Base-by-base conservation (phyloP, 2,113 vertebrate species). In the Ictalurus furcatus region DNA sequence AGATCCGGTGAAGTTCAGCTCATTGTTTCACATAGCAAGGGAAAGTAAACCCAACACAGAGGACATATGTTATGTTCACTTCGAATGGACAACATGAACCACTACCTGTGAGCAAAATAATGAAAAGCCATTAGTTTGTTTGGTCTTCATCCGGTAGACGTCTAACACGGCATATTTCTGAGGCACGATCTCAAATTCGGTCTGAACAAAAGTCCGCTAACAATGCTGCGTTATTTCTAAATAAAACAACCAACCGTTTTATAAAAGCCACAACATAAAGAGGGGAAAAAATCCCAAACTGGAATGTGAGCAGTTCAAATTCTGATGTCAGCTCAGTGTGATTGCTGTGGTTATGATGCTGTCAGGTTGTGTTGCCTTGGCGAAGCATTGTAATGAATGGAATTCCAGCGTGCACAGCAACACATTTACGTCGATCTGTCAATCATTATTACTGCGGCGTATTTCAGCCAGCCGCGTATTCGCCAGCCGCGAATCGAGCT, bases 11-110 rank as follows among this genome's bases (percentile, higher is more conserved):
- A 92, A 73, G 79, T 83, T 52, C 71, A 89, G 91, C 91, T 93
- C 91, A 92, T 73, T 87, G 92, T 94, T 92, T 83, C 89, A 92
- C 93, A 93, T 85, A 89, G 90, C 90, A 85, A 91, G 91, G 92
- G 91, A 89, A 93, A 89, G 86, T 92, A 89, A 89, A 89, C 69
- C 91, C 48, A 80, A 13, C 19, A 25, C 58, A 12, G 59, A 90
- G 88, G 85, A 90, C 91, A 87, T 90, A 89, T 88, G 85, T 88
- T 88, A 59, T 78, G 80, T 84, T 90, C 85, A n/a, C 56, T 85
- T 91, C 56, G 88, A 90, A 89, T 89, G 11, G 79, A 90, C 89
- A 85, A 89, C 86, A 87, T 91, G 92, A 89, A 91, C 88, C 90
- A 54, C 67, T 90, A n/a, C 71, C 90, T 44, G 73, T 79, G 90